These are phyloP conservation scores for Xiphophorus couchianus DNA, from an alignment of 2,113 vertebrate species.

Conservation along the genomic window DNA sequence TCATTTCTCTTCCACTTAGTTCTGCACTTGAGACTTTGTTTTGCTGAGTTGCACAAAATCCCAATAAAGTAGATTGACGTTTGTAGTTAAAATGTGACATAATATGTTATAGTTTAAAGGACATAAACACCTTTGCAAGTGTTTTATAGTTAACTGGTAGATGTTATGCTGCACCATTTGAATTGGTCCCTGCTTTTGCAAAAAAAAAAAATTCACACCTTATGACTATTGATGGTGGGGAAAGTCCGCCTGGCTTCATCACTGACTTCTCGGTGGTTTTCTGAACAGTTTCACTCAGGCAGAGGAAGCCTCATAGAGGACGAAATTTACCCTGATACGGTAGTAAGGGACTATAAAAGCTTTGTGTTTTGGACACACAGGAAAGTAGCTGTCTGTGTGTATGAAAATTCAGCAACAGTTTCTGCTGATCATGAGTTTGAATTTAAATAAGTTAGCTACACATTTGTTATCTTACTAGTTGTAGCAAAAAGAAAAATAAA, in stretches of 20 bases:
- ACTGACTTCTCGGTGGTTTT: neutral
- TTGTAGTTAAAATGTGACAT: neutral
- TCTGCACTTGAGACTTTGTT: neutral
- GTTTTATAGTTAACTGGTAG: neutral
- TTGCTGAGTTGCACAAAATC: neutral
- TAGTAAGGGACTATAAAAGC: neutral
- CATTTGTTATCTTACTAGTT: neutral
- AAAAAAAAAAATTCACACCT: neutral
- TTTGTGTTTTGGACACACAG: neutral
- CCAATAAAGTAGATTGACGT: neutral
- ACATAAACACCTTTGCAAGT: neutral
- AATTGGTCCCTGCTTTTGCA: conserved; percentile 7
- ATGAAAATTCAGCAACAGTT: neutral
- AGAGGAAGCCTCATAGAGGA: neutral
- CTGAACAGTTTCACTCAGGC: conserved; percentile 6
- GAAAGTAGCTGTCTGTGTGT: neutral
- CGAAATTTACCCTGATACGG: neutral
- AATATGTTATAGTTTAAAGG: neutral
- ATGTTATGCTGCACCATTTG: neutral
- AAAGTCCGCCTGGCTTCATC: conserved; percentile 9
- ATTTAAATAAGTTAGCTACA: too few relatives aligned
- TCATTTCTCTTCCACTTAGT: neutral
- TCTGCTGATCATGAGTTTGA: neutral
- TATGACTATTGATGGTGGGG: neutral
- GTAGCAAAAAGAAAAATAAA: neutral